Percentiles rank a stretch among this genome's conserved stretches.
These are phyloP conservation scores for Lamproptera curius DNA, from an alignment of 2,888 invertebrate genomes.

Conservation along the genomic window DNA sequence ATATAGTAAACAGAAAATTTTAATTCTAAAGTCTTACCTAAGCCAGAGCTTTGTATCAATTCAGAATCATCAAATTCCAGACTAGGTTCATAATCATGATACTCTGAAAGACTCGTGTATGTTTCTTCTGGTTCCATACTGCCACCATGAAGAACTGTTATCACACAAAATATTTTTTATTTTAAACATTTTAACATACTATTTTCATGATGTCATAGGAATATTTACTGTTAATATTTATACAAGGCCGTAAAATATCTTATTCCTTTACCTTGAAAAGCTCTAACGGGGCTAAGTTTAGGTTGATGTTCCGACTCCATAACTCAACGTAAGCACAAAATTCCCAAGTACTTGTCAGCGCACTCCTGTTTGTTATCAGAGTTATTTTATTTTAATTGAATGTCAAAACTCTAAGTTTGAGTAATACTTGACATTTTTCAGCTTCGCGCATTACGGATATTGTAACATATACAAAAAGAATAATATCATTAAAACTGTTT, in stretches of 20 bases:
- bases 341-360: slow-evolving; percentile 2
- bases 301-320: slow-evolving; percentile 67
- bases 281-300: slow-evolving; percentile 62
- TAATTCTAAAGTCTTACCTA: slow-evolving; percentile 79
- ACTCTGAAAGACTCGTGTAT: slow-evolving; percentile 92
- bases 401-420: too few species aligned
- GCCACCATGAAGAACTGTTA: slow-evolving; percentile 54
- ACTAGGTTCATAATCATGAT: slow-evolving; percentile 96
- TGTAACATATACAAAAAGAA: too few species aligned
- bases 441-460: too few species aligned
- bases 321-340: slow-evolving; percentile 17
- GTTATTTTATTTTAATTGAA: slow-evolving; percentile 3
- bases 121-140: slow-evolving; percentile 82
- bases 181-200: too few species aligned
- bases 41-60: slow-evolving; percentile 82
- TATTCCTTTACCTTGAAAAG: slow-evolving; percentile 56
- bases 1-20: too few species aligned
- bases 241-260: background rate
- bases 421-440: too few species aligned
- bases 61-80: slow-evolving; percentile 98
- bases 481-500: too few species aligned
- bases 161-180: too few species aligned
- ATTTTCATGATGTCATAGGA: background rate
- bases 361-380: slow-evolving; percentile 1
- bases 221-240: background rate